Conservation (phyloP, 2,888 invertebrate species). For the Hyles lineata region DNA sequence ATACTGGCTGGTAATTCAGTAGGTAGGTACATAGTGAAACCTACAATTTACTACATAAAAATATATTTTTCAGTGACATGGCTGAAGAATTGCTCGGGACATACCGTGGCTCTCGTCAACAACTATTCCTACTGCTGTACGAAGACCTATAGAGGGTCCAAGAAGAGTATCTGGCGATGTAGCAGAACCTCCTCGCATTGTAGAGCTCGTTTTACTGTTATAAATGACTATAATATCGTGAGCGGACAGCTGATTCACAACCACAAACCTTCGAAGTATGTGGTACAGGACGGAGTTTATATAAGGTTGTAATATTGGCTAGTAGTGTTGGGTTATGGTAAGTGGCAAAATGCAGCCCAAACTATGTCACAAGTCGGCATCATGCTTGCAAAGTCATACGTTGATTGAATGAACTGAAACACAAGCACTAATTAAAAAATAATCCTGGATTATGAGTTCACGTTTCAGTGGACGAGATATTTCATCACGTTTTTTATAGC, state of each 20-base stretch:
- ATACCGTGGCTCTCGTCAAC: neutral
- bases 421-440: no score
- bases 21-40: neutral
- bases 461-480: no score
- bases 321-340: neutral
- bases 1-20: no score
- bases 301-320: conserved; percentile 3
- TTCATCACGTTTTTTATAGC: no score
- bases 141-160: neutral
- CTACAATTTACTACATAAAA: neutral
- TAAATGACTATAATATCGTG: neutral
- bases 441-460: no score
- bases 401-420: no score
- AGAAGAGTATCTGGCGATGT: conserved; percentile 24
- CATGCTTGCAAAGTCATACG: no score
- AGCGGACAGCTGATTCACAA: conserved; percentile 14
- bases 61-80: neutral
- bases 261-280: conserved; percentile 25
- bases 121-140: neutral
- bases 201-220: conserved; percentile 24
- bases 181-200: conserved; percentile 20
- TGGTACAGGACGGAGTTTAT: conserved; percentile 20
- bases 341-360: no score
- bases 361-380: no score
- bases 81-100: neutral